phyloP scores from a whole-genome alignment of 2,113 vertebrate species.

The Micronycteris hirsuta region DNA sequence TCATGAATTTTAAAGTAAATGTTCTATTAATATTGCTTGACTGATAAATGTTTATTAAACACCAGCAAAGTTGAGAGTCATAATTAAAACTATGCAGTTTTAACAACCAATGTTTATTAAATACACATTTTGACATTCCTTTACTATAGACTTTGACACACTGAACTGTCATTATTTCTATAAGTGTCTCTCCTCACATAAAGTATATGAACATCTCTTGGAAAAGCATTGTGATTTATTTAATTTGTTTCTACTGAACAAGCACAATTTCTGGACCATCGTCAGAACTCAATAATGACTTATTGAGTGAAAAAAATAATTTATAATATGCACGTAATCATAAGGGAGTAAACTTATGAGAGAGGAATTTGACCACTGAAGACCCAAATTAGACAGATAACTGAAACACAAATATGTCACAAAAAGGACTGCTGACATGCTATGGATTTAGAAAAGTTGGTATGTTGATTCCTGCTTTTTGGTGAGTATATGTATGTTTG shows the following conservation, averaged over 20 bases:
- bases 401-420: not conserved
- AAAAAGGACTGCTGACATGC: not conserved
- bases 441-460: not conserved
- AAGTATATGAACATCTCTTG: not conserved
- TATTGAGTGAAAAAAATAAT: not conserved
- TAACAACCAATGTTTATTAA: not conserved
- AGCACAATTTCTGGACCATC: not conserved
- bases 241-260: not conserved
- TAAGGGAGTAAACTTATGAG: not conserved
- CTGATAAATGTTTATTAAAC: not conserved
- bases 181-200: not conserved
- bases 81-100: conserved; percentile 33
- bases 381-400: not conserved
- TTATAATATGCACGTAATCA: not conserved
- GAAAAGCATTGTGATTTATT: not conserved
- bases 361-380: not conserved
- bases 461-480: not conserved
- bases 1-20: not conserved
- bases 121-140: not conserved
- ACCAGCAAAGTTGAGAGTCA: not conserved
- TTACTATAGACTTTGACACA: not conserved
- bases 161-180: not conserved
- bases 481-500: not conserved
- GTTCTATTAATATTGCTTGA: not conserved
- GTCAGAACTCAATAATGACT: not conserved